Base-by-base conservation (phyloP, 2,888 invertebrate genomes). In the Galerucella pusilla region DNA sequence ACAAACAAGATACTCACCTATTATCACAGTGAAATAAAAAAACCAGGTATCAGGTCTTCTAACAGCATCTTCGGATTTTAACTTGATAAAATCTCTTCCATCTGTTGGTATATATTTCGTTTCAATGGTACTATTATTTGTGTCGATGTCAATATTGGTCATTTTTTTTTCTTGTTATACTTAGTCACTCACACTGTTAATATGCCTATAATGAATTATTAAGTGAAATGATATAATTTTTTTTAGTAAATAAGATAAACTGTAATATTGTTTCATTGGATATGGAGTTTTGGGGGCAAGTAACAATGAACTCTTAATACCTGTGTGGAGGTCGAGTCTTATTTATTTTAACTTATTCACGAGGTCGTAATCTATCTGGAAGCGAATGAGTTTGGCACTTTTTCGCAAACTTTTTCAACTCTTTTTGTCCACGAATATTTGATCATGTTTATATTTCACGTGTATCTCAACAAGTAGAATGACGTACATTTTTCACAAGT, bases 291-390 rank as follows among this genome's bases (percentile, higher is more conserved):
- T 20, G 57, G 57, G 20, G 57, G 57, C 57, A 57, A 57, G 57
- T 57, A 57, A 57, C 57, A 57, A 57, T 57, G 57, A 57, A 57
- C 57, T 57, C 57, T 20, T 57, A 57, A 57, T 57, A 57, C 57
- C 57, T 57, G 57, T 57, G 20, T 57, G 11, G 57, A 57, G 57
- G 49, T 12, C 49, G 14, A 49, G 12, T 49, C 49, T 49, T 49
- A 12, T 49, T 49, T 49, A 7, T 7, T 14, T 49, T 12, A 49
- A 14, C 12, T 49, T 49, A 49, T 12, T 12, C 49, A 49, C 49
- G 49, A 11, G 12, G 49, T 49, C 4, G 14, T 12, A 12, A 49
- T 49, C 14, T 49, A 49, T 49, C 7, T 7, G 35, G 6, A 1
- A 7, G 5, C 7, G 5, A 35, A 35, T 7, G 5, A 35, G 7